Conservation (phyloP, 2,888 invertebrate genomes). For the Tetragnatha montana region DNA sequence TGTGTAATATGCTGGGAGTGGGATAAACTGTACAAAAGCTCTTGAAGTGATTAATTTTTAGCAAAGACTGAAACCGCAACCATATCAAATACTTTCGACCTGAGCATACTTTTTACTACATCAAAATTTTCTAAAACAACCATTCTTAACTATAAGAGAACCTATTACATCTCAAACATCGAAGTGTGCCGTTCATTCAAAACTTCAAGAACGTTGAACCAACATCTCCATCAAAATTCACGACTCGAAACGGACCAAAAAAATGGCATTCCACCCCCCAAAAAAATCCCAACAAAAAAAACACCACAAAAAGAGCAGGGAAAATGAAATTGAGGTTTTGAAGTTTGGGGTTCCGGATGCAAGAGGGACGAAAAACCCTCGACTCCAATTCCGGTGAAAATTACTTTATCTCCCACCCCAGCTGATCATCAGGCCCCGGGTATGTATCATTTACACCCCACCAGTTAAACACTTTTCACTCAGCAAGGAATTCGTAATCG, state of each 20-base stretch:
- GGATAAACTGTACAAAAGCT: too few relatives aligned
- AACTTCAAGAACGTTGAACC: too few relatives aligned
- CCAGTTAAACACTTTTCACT: constrained; percentile 50
- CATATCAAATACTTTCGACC: too few relatives aligned
- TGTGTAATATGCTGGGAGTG: too few relatives aligned
- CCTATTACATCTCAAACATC: too few relatives aligned
- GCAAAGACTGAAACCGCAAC: too few relatives aligned
- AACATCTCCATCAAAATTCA: not conserved
- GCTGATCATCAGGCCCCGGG: constrained; percentile 38
- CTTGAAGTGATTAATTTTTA: too few relatives aligned
- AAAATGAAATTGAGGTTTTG: constrained; percentile 50
- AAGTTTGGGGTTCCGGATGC: not conserved
- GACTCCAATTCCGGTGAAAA: constrained; percentile 42
- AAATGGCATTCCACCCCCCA: not conserved
- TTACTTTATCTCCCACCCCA: constrained; percentile 24
- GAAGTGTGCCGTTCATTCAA: too few relatives aligned
- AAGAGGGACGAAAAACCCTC: constrained; percentile 7
- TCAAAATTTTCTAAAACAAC: too few relatives aligned
- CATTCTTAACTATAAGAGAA: too few relatives aligned
- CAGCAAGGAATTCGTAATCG: constrained; percentile 32
- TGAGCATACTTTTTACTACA: too few relatives aligned
- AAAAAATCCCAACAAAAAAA: not conserved
- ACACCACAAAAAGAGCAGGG: constrained; percentile 10
- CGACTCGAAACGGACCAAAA: not conserved
- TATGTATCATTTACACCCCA: constrained; percentile 51